A percentile compares a stretch with the other conserved stretches of the same genome.
These are phyloP conservation scores for Pelusios castaneus DNA, from an alignment of 2,113 vertebrate species.

Conservation along the genomic window DNA sequence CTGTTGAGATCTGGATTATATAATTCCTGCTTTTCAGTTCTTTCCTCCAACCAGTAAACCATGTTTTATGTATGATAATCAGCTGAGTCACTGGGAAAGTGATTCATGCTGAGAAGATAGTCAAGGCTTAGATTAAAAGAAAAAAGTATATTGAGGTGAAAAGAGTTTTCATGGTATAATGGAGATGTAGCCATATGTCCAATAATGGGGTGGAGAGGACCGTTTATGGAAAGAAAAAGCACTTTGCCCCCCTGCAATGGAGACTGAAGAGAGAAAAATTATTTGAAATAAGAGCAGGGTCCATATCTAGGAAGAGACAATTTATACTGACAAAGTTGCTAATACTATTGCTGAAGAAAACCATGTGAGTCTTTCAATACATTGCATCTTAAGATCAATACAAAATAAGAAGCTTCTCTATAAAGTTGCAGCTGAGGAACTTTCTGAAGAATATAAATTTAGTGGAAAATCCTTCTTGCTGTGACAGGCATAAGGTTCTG, in stretches of 20 bases:
- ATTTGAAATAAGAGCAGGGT: not conserved
- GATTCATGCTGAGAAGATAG: not conserved
- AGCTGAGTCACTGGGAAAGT: not conserved
- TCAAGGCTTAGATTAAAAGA: not conserved
- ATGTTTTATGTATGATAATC: not conserved
- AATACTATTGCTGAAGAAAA: not conserved
- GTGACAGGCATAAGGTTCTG: slow-evolving; percentile 22
- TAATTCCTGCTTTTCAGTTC: not conserved
- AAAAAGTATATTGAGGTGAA: not conserved
- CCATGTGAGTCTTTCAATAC: not conserved
- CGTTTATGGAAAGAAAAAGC: not conserved
- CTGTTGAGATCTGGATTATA: not conserved
- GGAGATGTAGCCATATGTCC: not conserved
- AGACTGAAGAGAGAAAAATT: not conserved
- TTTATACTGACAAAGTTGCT: not conserved
- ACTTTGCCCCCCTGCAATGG: not conserved
- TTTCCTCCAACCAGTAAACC: not conserved
- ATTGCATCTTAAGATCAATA: not conserved
- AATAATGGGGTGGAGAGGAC: not conserved
- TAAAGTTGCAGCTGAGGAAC: not conserved
- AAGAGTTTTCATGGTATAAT: not conserved
- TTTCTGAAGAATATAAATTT: not conserved
- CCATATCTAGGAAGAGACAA: not conserved
- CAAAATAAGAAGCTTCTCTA: slow-evolving; percentile 10
- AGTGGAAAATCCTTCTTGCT: slow-evolving; percentile 41